A percentile compares a stretch with the other conserved stretches of the same genome.
Conservation (phyloP, 2,113 vertebrate species). For the Prietella phreatophila region DNA sequence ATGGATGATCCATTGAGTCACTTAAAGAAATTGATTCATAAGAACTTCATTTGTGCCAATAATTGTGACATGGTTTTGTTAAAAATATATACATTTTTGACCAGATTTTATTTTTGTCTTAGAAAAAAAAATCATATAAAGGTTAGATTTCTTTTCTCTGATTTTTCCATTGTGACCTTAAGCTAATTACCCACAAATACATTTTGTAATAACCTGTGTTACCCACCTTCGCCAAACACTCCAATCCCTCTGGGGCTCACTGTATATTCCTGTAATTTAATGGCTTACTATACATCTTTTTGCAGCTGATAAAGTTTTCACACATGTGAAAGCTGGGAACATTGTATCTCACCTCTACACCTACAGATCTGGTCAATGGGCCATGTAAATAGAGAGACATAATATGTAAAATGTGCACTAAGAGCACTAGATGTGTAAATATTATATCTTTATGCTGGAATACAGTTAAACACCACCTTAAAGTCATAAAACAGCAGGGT, state of each 20-base stretch:
- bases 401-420: background rate
- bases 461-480: slow-evolving; percentile 6
- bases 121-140: background rate
- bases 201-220: background rate
- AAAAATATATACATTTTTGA: too few species aligned
- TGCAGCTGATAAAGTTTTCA: background rate
- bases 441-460: background rate
- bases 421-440: background rate
- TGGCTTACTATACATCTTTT: background rate
- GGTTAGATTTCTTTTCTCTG: background rate
- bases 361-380: background rate
- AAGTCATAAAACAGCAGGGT: slow-evolving; percentile 19
- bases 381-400: background rate
- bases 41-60: background rate
- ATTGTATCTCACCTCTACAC: background rate
- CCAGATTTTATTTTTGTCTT: too few species aligned
- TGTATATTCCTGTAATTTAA: background rate
- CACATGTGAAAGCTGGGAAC: background rate
- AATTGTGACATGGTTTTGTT: background rate
- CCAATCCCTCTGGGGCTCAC: background rate
- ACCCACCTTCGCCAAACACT: background rate
- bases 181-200: background rate
- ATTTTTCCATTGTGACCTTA: background rate
- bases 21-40: background rate
- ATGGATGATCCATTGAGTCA: background rate